Evolutionary conservation across 2,888 invertebrate genomes (phyloP).

Genomic region (Oscheius onirici): DNA sequence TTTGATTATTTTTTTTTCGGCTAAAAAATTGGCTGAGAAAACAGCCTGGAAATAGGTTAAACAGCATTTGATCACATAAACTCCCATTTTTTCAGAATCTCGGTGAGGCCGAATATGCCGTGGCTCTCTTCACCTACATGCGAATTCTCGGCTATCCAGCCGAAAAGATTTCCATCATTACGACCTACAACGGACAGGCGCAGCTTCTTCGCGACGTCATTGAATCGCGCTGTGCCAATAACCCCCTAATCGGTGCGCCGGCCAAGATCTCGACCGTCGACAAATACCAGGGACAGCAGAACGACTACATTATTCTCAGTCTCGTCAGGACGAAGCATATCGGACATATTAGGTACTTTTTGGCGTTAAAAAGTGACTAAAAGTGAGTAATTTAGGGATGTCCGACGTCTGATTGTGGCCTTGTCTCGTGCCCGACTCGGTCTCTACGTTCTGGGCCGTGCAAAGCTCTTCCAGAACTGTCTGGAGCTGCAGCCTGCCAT

Average conservation of each 20-base stretch:
- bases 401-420: conserved; percentile 93
- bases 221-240: conserved; percentile 86
- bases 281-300: conserved; percentile 99
- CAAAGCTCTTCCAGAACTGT: conserved; percentile 91
- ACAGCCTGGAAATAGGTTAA: neutral
- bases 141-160: conserved; percentile 94
- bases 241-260: conserved; percentile 92
- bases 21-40: too few relatives aligned
- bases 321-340: conserved; percentile 94
- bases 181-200: conserved; percentile 95
- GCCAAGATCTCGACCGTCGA: conserved; percentile 90
- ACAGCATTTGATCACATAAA: neutral
- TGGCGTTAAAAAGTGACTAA: neutral
- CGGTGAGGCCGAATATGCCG: conserved; percentile 86
- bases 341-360: conserved; percentile 85
- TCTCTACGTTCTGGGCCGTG: conserved; percentile 92
- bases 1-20: too few relatives aligned
- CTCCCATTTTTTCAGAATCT: conserved; percentile 74
- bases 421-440: conserved; percentile 96
- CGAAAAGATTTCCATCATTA: conserved; percentile 93
- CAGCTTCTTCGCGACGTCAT: conserved; percentile 95
- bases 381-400: conserved; percentile 78
- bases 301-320: conserved; percentile 95
- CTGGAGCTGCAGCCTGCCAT: conserved; percentile 96
- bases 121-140: conserved; percentile 98